Percentiles rank a stretch among this genome's conserved stretches.
Evolutionary conservation across 2,797 vertebrate genomes (phyloP).

Genomic region (Platalea minor): DNA sequence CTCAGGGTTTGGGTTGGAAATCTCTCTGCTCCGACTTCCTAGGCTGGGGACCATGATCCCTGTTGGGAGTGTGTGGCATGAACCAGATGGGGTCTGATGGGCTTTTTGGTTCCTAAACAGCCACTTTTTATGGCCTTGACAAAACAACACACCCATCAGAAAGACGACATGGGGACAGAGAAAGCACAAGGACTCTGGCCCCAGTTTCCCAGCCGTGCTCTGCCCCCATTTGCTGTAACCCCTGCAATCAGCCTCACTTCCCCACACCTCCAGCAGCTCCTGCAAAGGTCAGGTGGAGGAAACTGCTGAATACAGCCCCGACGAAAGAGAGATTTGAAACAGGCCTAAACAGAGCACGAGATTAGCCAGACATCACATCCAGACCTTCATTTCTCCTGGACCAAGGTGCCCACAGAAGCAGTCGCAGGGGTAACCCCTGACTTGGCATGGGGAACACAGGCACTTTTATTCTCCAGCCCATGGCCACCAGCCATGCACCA

Average conservation of each 20-base stretch:
- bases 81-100: neutral
- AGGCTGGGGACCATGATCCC: neutral
- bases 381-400: neutral
- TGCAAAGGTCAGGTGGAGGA: neutral
- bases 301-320: neutral
- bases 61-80: fast-evolving
- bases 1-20: neutral
- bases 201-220: neutral
- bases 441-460: neutral
- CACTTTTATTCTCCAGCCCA: neutral
- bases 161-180: neutral
- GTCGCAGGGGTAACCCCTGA: neutral
- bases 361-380: neutral
- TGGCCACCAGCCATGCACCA: neutral
- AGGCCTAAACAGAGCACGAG: neutral
- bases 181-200: neutral
- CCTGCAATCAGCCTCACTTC: fast-evolving
- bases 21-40: neutral
- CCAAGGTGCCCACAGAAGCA: neutral
- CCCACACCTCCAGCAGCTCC: neutral
- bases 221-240: neutral
- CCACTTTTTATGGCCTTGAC: neutral
- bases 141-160: neutral
- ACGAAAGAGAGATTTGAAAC: neutral
- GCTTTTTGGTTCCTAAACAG: neutral